Conservation (phyloP, 2,113 vertebrate species). For the Picathartes gymnocephalus region DNA sequence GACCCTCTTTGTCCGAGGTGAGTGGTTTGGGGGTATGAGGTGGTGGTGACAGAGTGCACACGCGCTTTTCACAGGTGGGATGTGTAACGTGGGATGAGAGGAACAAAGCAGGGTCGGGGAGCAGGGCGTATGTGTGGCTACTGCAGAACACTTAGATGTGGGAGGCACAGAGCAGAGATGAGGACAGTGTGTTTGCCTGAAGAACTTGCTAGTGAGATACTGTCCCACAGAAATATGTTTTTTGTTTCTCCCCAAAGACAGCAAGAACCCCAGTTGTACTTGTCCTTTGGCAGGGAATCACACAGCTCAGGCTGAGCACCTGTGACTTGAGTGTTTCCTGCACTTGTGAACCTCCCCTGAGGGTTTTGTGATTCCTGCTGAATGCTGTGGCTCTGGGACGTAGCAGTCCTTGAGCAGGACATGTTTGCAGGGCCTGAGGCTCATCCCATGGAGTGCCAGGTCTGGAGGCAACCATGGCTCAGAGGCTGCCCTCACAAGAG, state of each 20-base stretch:
- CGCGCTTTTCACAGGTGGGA: background rate
- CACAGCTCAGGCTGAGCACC: rapidly evolving
- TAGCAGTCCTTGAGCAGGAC: background rate
- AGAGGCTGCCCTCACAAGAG: background rate
- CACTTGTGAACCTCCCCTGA: background rate
- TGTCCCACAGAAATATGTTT: background rate
- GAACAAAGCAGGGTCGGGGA: background rate
- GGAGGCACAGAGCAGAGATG: background rate
- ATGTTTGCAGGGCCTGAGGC: rapidly evolving
- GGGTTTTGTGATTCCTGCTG: background rate
- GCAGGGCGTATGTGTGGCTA: rapidly evolving
- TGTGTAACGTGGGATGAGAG: too few species aligned
- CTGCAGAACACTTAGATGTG: rapidly evolving
- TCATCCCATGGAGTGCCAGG: rapidly evolving
- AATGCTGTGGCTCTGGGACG: background rate
- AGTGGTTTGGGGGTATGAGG: background rate
- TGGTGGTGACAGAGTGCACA: background rate
- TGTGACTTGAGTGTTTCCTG: background rate
- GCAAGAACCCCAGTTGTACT: rapidly evolving
- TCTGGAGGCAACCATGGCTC: rapidly evolving
- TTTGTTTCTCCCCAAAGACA: background rate
- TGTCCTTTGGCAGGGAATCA: background rate
- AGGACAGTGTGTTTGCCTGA: background rate
- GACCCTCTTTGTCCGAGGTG: background rate
- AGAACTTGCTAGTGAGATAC: background rate